Base-by-base conservation (phyloP, 64 coral and sea anemone species). In the Astreopora myriophthalma region DNA sequence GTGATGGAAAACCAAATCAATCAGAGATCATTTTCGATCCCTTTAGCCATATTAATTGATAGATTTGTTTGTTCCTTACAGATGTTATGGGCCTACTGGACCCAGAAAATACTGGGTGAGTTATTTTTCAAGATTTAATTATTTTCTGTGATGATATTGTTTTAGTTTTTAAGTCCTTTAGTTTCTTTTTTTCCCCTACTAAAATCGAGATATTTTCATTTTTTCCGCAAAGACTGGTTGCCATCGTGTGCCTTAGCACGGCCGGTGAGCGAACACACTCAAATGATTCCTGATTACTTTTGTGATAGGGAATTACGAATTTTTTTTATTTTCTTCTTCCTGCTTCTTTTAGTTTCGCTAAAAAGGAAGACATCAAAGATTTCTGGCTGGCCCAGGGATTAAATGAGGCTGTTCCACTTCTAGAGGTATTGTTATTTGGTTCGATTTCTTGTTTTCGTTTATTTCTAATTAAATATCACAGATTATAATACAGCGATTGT, bases 31-130 rank as follows among this genome's bases (percentile, higher is more conserved):
- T 46, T 46, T 46, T 46, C 11, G 5, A 6, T 46, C 10, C 5
- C 11, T 6, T 46, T n/a, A n/a, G n/a, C n/a, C n/a, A 46, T 46
- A 48, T 48, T 87, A 2, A 20, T n/a, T 29, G 0, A 35, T 52
- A 8, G 0, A 67, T 34, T 95, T 85, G 51, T 72, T 3, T 92
- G n/a, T 65, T 75, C 2, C 42, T 71, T 89, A 17, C 73, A 98
- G 96, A 98, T 89, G 38, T 98, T 10, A 48, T 98, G 19, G 76
- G 75, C 29, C 55, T 90, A 36, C 38, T 98, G 28, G 96, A 98
- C 58, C 93, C 96, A 58, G 96, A 98, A 81, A 98, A 95, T 74
- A 98, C 96, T 24, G 96, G 96, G 96, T 98, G 48, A 86, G 96
- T 93, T 46, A 4, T 13, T 8, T n/a, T n/a, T n/a, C n/a, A n/a